Conservation (phyloP, 2,113 vertebrate genomes). For the Tetraodon nigroviridis region DNA sequence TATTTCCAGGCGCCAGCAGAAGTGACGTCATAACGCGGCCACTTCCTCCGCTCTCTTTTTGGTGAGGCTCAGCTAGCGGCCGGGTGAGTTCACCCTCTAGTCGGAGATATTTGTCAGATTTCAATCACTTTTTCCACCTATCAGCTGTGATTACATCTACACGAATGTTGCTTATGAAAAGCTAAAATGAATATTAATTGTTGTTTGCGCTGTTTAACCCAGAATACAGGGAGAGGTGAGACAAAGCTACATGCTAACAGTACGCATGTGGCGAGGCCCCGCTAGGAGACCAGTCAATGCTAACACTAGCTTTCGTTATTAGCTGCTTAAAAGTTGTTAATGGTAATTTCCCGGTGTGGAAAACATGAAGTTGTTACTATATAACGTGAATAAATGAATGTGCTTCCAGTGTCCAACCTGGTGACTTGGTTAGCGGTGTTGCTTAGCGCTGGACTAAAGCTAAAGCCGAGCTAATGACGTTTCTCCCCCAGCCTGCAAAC, state of each 20-base stretch:
- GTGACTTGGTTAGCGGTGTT: not conserved
- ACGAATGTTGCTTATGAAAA: too few species aligned
- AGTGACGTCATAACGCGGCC: slow-evolving; percentile 40
- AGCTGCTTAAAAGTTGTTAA: not conserved
- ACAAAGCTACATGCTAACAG: not conserved
- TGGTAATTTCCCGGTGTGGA: too few species aligned
- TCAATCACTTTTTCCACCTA: fast-evolving
- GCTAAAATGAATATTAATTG: fast-evolving
- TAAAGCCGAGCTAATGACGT: not conserved
- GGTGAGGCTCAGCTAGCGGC: slow-evolving; percentile 55
- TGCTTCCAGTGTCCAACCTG: not conserved
- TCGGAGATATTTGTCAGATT: not conserved
- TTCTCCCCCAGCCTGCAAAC: slow-evolving; percentile 60
- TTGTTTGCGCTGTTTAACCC: fast-evolving
- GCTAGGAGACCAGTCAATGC: not conserved
- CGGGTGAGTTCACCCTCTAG: slow-evolving; percentile 58
- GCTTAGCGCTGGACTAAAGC: not conserved
- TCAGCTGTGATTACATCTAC: not conserved
- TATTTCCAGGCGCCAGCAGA: slow-evolving; percentile 31
- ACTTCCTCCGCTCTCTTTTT: slow-evolving; percentile 61
- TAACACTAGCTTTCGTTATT: slow-evolving; percentile 2
- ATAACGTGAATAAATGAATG: too few species aligned
- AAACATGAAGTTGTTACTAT: too few species aligned
- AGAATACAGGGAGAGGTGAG: not conserved
- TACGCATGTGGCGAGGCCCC: slow-evolving; percentile 63